Conservation (phyloP, 1,140 invertebrate genomes). For the Drosophila arizonae region DNA sequence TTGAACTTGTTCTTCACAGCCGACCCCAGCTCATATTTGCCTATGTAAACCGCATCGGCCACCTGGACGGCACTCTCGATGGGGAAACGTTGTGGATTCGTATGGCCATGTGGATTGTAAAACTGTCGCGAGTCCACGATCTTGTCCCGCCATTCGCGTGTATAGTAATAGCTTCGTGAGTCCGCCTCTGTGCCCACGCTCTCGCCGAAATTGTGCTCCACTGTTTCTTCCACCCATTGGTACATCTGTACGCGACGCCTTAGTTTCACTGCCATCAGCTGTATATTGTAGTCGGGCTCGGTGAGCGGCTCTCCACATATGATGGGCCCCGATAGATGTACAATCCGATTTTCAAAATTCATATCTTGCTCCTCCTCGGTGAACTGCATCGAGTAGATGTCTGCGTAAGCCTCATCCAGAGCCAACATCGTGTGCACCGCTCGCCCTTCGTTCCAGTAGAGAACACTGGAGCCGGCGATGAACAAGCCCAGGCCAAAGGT, state of each 20-base stretch:
- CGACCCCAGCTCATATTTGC: slow-evolving; percentile 84
- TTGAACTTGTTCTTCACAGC: slow-evolving; percentile 90
- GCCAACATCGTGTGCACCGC: slow-evolving; percentile 88
- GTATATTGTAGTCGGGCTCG: slow-evolving; percentile 91
- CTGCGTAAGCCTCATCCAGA: slow-evolving; percentile 87
- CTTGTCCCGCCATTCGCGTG: slow-evolving; percentile 92
- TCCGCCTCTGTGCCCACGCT: slow-evolving; percentile 71
- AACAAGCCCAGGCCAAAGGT: slow-evolving; percentile 85
- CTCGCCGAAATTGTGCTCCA: slow-evolving; percentile 79
- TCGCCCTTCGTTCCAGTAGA: slow-evolving; percentile 90
- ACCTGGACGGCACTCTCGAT: slow-evolving; percentile 86
- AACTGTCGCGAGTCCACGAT: slow-evolving; percentile 90
- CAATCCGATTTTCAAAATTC: slow-evolving; percentile 89
- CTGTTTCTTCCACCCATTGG: slow-evolving; percentile 93
- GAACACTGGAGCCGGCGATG: slow-evolving; percentile 84
- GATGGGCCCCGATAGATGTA: slow-evolving; percentile 90
- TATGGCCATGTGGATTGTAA: slow-evolving; percentile 88
- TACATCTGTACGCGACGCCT: slow-evolving; percentile 93
- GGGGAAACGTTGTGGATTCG: slow-evolving; percentile 89
- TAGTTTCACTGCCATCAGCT: slow-evolving; percentile 89
- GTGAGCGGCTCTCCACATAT: slow-evolving; percentile 90
- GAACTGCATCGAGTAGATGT: slow-evolving; percentile 85
- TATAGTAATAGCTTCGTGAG: slow-evolving; percentile 88
- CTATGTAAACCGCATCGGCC: slow-evolving; percentile 85
- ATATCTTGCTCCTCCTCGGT: slow-evolving; percentile 84